Evolutionary conservation across 1,140 invertebrate genomes (phyloP).

Genomic region (Drosophila quadrilineata): DNA sequence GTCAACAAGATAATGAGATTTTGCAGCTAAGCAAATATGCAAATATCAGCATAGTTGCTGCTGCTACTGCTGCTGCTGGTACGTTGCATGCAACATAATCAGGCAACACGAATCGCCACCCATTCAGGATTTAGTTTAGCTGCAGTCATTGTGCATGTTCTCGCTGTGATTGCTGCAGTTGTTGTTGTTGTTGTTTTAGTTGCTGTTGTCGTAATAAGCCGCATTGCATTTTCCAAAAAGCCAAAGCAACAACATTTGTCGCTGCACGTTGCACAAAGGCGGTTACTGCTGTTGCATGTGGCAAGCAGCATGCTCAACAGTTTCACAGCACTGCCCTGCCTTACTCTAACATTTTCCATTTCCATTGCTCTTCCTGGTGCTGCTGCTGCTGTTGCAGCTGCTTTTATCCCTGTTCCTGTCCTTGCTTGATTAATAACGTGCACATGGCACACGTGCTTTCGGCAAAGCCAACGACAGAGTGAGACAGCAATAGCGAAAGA

Average conservation of each 20-base stretch:
- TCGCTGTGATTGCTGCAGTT: background rate
- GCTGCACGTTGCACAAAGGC: conserved; percentile 21
- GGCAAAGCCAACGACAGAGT: conserved; percentile 52
- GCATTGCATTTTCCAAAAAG: conserved; percentile 30
- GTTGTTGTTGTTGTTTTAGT: background rate
- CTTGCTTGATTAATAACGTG: conserved; percentile 68
- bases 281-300: conserved; percentile 1
- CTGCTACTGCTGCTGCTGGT: conserved; percentile 3
- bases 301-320: conserved; percentile 15
- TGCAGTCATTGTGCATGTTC: background rate
- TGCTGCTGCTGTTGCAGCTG: too few species aligned
- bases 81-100: conserved; percentile 24
- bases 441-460: conserved; percentile 70
- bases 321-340: too few species aligned
- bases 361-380: too few species aligned
- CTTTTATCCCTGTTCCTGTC: conserved; percentile 1
- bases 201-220: conserved; percentile 32
- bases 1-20: conserved; percentile 75
- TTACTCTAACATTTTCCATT: too few species aligned
- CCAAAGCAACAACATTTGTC: conserved; percentile 19
- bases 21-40: conserved; percentile 43
- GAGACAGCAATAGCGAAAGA: too few species aligned
- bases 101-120: conserved; percentile 2
- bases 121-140: background rate
- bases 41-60: conserved; percentile 41